Percentiles rank a stretch among this genome's conserved stretches.
phyloP scores from a whole-genome alignment of 1,140 invertebrate genomes.

The Berghia stephanieae region DNA sequence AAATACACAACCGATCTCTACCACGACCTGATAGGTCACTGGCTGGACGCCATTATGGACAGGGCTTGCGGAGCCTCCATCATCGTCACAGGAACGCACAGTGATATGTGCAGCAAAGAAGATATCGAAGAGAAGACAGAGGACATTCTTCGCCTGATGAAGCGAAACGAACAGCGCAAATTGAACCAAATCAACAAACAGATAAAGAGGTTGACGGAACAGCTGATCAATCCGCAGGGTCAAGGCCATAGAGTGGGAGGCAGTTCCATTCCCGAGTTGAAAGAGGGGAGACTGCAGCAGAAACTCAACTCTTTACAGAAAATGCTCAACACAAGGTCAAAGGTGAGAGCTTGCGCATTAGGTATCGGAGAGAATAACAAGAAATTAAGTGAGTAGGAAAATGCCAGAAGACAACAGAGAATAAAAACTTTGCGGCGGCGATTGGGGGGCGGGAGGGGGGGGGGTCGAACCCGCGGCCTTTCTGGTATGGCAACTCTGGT shows the following conservation, averaged over 20 bases:
- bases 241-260: slow-evolving; percentile 37
- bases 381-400: too few species aligned
- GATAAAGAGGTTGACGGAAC: slow-evolving; percentile 37
- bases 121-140: slow-evolving; percentile 44
- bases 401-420: too few species aligned
- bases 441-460: slow-evolving; percentile 35
- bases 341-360: slow-evolving; percentile 43
- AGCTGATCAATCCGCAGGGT: slow-evolving; percentile 36
- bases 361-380: too few species aligned
- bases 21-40: slow-evolving; percentile 53
- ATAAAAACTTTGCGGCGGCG: too few species aligned
- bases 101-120: slow-evolving; percentile 51
- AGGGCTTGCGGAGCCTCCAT: slow-evolving; percentile 56
- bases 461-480: too few species aligned
- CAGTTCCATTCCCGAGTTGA: slow-evolving; percentile 50
- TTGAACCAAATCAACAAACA: slow-evolving; percentile 46
- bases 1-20: slow-evolving; percentile 45
- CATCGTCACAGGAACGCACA: slow-evolving; percentile 56
- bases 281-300: slow-evolving; percentile 46
- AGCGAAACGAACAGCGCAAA: slow-evolving; percentile 49
- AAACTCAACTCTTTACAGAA: slow-evolving; percentile 46
- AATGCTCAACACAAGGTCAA: slow-evolving; percentile 49
- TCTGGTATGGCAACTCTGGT: too few species aligned
- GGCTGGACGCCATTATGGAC: slow-evolving; percentile 60
- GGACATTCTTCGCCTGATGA: slow-evolving; percentile 50